phyloP scores from a whole-genome alignment of 2,113 vertebrate genomes.

The Riparia riparia region DNA sequence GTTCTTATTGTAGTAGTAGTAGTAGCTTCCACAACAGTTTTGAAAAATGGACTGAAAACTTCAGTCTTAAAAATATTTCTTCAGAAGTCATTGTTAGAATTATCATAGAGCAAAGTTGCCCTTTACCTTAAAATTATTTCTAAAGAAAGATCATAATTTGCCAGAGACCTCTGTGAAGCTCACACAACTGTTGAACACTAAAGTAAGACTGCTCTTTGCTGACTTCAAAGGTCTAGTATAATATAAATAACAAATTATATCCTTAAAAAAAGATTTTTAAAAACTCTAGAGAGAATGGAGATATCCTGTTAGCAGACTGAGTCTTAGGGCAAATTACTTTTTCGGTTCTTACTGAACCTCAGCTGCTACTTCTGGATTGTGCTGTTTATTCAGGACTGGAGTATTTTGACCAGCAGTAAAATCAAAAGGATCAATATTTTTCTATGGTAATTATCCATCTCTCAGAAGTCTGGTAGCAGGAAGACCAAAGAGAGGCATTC shows the following conservation, averaged over 20 bases:
- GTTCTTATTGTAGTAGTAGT: neutral
- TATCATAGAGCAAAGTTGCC: neutral
- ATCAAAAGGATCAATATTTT: neutral
- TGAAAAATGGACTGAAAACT: neutral
- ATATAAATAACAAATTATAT: neutral
- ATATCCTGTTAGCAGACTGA: neutral
- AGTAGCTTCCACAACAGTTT: neutral
- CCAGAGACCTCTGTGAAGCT: neutral
- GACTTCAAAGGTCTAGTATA: neutral
- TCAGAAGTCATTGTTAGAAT: neutral
- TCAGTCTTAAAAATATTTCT: neutral
- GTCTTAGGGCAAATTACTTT: neutral
- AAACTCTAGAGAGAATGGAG: neutral
- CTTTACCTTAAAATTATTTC: neutral
- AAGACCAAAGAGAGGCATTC: neutral
- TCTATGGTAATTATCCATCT: neutral
- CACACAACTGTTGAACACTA: neutral
- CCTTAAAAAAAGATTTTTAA: neutral
- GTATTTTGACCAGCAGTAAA: neutral
- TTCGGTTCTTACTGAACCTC: neutral
- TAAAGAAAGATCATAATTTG: neutral
- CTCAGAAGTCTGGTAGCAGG: neutral
- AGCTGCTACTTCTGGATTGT: neutral
- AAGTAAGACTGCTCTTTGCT: neutral
- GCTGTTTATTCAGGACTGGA: neutral